These are phyloP conservation scores for Lepus townsendii DNA, from an alignment of 2,797 vertebrate species.

Conservation along the genomic window DNA sequence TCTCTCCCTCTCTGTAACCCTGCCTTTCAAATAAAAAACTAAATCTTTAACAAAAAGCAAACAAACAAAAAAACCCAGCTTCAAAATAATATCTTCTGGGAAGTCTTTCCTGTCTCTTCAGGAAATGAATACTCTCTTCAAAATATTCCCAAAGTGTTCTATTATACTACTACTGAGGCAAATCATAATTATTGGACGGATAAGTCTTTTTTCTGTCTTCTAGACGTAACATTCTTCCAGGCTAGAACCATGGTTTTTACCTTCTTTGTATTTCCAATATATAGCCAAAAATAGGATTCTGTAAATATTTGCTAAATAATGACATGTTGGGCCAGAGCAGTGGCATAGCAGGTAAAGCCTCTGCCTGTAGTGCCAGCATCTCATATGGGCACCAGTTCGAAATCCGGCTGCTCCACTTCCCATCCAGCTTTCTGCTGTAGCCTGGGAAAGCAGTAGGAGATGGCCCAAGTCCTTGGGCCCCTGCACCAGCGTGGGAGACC, in stretches of 20 bases:
- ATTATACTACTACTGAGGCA: neutral
- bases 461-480: too few species aligned
- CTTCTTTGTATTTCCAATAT: neutral
- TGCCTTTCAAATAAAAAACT: too few species aligned
- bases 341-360: too few species aligned
- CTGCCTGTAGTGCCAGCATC: too few species aligned
- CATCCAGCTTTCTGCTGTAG: too few species aligned
- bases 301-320: slow-evolving; percentile 54
- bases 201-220: slow-evolving; percentile 29
- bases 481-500: too few species aligned
- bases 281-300: slow-evolving; percentile 3
- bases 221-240: neutral
- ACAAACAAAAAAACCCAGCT: neutral
- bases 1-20: too few species aligned
- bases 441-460: too few species aligned
- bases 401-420: too few species aligned
- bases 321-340: too few species aligned
- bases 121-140: neutral
- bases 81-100: slow-evolving; percentile 6
- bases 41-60: too few species aligned
- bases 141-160: slow-evolving; percentile 7
- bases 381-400: too few species aligned
- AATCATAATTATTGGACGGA: neutral
- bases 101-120: neutral
- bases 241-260: neutral